Base-by-base conservation (phyloP, 2,888 invertebrate genomes). In the Campopleginae sp. region DNA sequence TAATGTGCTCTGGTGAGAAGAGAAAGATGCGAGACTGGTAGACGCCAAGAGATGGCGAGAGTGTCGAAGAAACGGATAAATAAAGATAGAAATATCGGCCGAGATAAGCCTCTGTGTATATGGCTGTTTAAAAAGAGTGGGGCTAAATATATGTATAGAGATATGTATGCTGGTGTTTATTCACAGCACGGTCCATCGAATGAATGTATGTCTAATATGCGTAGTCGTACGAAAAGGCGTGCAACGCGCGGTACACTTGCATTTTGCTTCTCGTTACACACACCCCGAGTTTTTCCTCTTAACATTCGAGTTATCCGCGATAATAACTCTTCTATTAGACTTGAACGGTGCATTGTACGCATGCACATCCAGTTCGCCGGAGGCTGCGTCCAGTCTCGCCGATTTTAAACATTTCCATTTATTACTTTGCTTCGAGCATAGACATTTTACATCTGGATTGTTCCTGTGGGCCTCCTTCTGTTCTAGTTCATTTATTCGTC, bases 1-100 rank as follows among this genome's bases (percentile, higher is more conserved):
- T 66, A 81, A 78, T 85, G 75, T 81, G 51, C 70, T 27, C 74
- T 61, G 75, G 74, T 82, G 86, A 70, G 68, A 82, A 71, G 76
- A 85, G 79, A 84, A 84, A 79, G 82, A 85, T 80, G 70, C 71
- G 80, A 81, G 71, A 81, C 81, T 80, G 81, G 85, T 84, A 83
- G 79, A 54, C 82, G 76, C 77, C 61, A 58, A 79, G 66, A 75
- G 78, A 63, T 58, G 65, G 79, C 65, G 82, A 74, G 80, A 82
- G 72, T 66, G 70, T 58, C 58, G 63, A 71, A 70, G 51, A 82
- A 48, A 54, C 70, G 51, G 84, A 85, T 81, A 81, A 85, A 78
- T 61, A 71, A 77, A 72, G 80, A 77, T 61, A 66, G 79, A 79
- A 83, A 79, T 66, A 70, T 61, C 75, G 68, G 61, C 17, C 63